Conservation (phyloP, 2,888 invertebrate genomes). For the Standfussiana lucernea region DNA sequence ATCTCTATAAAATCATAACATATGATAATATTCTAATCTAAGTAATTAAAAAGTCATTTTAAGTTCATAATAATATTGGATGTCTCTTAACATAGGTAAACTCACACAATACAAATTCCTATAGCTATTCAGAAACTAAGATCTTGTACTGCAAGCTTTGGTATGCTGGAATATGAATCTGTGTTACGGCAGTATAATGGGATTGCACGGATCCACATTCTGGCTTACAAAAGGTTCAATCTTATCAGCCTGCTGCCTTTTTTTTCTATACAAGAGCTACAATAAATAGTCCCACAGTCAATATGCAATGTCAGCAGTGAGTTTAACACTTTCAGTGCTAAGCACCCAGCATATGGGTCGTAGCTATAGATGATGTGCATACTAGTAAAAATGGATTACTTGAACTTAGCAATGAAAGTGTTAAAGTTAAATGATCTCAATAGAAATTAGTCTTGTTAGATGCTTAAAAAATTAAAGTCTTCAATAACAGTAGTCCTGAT, state of each 20-base stretch:
- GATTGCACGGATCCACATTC: neutral
- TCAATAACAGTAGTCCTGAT: conserved; percentile 65
- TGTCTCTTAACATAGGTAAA: neutral
- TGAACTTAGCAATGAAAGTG: no score
- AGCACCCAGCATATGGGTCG: no score
- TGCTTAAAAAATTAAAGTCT: conserved; percentile 43
- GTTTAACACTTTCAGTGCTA: no score
- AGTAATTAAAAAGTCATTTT: neutral
- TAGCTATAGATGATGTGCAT: no score
- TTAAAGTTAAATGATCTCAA: neutral
- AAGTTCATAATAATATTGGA: neutral
- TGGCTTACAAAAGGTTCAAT: neutral
- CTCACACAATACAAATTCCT: neutral
- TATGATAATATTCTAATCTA: neutral
- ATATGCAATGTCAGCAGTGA: neutral
- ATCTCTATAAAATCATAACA: neutral
- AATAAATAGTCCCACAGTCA: neutral
- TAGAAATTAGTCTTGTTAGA: conserved; percentile 9
- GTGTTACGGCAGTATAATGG: neutral
- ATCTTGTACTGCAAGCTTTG: neutral
- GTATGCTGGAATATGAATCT: no score
- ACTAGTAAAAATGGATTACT: no score
- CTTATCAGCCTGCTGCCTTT: conserved; percentile 2
- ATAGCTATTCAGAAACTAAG: neutral
- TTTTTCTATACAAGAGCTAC: neutral